Percentiles rank a stretch among this genome's conserved stretches.
phyloP scores from a whole-genome alignment of 2,797 vertebrate species.

The Podarcis siculus region DNA sequence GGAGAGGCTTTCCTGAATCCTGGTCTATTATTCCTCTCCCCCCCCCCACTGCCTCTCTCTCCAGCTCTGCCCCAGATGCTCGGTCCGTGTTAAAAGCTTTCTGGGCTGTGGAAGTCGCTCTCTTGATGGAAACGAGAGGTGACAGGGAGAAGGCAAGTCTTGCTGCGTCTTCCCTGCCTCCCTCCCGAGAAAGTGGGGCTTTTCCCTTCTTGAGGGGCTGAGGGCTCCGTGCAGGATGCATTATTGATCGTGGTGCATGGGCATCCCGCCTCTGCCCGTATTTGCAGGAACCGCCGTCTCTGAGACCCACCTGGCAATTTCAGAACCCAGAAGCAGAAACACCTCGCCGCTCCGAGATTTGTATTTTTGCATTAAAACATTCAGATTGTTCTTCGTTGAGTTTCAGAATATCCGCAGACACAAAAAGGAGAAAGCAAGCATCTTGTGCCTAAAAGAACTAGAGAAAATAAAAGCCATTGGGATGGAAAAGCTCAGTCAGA shows the following conservation, averaged over 20 bases:
- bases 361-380: too few species aligned
- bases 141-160: constrained; percentile 10
- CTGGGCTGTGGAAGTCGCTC: background rate
- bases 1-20: background rate
- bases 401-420: too few species aligned
- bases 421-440: too few species aligned
- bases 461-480: too few species aligned
- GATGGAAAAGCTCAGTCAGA: too few species aligned
- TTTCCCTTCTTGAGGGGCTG: constrained; percentile 32
- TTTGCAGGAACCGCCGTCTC: background rate
- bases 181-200: constrained; percentile 26
- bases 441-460: too few species aligned
- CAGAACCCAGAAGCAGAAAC: background rate
- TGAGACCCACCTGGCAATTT: constrained; percentile 34
- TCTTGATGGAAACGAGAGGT: constrained; percentile 52
- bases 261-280: background rate
- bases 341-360: background rate
- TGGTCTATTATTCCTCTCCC: background rate
- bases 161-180: constrained; percentile 13
- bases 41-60: background rate
- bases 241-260: constrained; percentile 57
- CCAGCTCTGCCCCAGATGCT: background rate
- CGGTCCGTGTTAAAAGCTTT: constrained; percentile 56
- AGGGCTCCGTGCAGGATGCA: constrained; percentile 11
- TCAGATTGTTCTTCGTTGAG: too few species aligned